Percentiles rank a stretch among this genome's conserved stretches.
Evolutionary conservation across 2,113 vertebrate genomes (phyloP).

Genomic region (Menidia beryllina): DNA sequence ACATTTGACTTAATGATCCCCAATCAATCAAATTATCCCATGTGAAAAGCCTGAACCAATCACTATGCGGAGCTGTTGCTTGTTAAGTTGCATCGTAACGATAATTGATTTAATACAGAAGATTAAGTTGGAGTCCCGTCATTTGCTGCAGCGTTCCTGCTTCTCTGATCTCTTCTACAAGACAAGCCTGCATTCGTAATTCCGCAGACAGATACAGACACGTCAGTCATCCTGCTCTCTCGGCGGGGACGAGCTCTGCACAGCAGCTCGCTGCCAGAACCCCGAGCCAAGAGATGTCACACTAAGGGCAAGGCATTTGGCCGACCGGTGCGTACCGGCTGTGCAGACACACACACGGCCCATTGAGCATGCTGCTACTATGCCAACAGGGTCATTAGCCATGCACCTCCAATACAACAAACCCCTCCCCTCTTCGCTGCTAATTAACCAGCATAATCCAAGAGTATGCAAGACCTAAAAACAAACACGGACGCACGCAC

Average conservation of each 20-base stretch:
- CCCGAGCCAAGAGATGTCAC: slow-evolving; percentile 67
- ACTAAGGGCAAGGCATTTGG: slow-evolving; percentile 74
- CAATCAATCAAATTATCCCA: background rate
- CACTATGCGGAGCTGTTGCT: background rate
- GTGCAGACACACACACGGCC: slow-evolving; percentile 69
- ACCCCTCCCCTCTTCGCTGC: slow-evolving; percentile 72
- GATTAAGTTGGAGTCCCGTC: no score
- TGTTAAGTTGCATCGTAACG: no score
- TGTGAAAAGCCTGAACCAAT: background rate
- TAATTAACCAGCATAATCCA: slow-evolving; percentile 76
- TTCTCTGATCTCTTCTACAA: no score
- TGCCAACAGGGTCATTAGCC: slow-evolving; percentile 83
- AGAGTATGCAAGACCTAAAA: slow-evolving; percentile 53
- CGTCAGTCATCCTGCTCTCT: slow-evolving; percentile 30
- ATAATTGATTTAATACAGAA: no score
- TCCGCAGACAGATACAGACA: slow-evolving; percentile 18
- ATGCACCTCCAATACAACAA: slow-evolving; percentile 79
- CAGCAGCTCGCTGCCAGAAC: slow-evolving; percentile 40
- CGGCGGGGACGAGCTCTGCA: slow-evolving; percentile 23
- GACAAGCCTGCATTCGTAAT: slow-evolving; percentile 1
- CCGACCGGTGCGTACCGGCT: slow-evolving; percentile 57
- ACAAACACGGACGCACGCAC: slow-evolving; percentile 51
- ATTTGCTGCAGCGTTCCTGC: background rate
- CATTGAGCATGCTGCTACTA: slow-evolving; percentile 82
- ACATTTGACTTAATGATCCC: background rate